Evolutionary conservation across 2,797 vertebrate genomes (phyloP).

Genomic region (Clarias laeviceps): DNA sequence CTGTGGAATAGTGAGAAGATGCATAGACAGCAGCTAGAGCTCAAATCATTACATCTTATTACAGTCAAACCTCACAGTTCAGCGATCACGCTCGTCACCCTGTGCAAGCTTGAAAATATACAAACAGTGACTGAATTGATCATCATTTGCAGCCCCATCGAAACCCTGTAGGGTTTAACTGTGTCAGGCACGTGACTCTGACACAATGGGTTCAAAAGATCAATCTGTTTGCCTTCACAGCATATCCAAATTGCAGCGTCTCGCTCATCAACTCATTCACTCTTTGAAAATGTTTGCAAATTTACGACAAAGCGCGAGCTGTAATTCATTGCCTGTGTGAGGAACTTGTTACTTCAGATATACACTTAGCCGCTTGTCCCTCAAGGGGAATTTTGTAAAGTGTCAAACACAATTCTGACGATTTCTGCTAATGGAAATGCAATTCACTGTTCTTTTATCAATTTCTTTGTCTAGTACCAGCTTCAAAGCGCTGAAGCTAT

Average conservation of each 20-base stretch:
- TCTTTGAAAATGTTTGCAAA: slow-evolving; percentile 29
- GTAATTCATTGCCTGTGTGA: slow-evolving; percentile 9
- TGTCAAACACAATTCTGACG: slow-evolving; percentile 33
- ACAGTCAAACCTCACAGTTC: slow-evolving; percentile 42
- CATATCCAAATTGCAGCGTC: slow-evolving; percentile 2
- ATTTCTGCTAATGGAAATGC: slow-evolving; percentile 35
- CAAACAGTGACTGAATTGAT: slow-evolving; percentile 34
- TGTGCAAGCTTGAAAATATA: slow-evolving; percentile 37
- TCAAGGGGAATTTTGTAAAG: slow-evolving; percentile 15
- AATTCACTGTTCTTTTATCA: slow-evolving; percentile 25
- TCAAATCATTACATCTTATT: slow-evolving; percentile 52
- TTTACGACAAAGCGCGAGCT: slow-evolving; percentile 7
- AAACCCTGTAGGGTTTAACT: slow-evolving; percentile 19
- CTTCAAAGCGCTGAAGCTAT: slow-evolving; percentile 19
- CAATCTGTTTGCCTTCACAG: slow-evolving; percentile 25
- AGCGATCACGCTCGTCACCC: slow-evolving; percentile 23
- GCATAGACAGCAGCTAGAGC: slow-evolving; percentile 25
- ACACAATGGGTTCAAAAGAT: slow-evolving; percentile 32
- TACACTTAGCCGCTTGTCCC: slow-evolving; percentile 27
- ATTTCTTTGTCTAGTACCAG: slow-evolving; percentile 13
- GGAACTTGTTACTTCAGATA: slow-evolving; percentile 32
- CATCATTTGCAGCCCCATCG: slow-evolving; percentile 27
- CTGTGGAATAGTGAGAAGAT: background rate
- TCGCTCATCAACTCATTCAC: slow-evolving; percentile 8
- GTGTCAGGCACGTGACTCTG: slow-evolving; percentile 27